A percentile compares a stretch with the other conserved stretches of the same genome.
phyloP scores from a whole-genome alignment of 2,888 invertebrate species.

The Dasysyrphus albostriatus region DNA sequence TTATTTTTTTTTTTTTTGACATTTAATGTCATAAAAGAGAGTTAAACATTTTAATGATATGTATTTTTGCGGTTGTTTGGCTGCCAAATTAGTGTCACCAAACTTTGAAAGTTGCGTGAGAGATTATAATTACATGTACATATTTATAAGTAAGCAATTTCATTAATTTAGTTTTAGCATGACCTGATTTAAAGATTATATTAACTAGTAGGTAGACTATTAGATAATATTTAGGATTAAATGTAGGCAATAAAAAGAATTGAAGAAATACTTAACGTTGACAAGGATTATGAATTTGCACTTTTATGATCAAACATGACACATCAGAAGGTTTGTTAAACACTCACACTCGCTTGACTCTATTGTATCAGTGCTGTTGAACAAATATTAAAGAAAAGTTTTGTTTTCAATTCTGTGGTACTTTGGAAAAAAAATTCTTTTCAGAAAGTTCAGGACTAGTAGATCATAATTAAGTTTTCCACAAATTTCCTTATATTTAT shows the following conservation, averaged over 20 bases:
- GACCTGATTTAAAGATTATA: not conserved
- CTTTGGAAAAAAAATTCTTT: too few species aligned
- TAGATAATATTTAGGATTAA: not conserved
- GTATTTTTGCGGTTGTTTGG: not conserved
- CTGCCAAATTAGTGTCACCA: not conserved
- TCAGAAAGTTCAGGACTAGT: too few species aligned
- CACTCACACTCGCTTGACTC: too few species aligned
- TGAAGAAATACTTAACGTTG: not conserved
- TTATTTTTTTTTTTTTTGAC: not conserved
- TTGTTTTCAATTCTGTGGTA: too few species aligned
- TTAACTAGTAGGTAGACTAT: not conserved
- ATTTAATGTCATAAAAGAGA: not conserved
- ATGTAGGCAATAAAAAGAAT: not conserved
- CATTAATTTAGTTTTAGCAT: not conserved
- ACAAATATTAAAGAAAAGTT: too few species aligned
- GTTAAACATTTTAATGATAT: not conserved
- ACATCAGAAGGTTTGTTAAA: too few species aligned
- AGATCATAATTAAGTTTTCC: too few species aligned
- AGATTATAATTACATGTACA: not conserved
- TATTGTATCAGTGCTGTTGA: too few species aligned
- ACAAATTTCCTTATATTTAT: too few species aligned
- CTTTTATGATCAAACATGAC: too few species aligned
- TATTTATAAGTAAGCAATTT: not conserved
- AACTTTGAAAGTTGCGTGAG: constrained; percentile 8
- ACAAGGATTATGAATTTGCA: too few species aligned